Evolutionary conservation across 1,140 invertebrate species (phyloP).

Genomic region (Drosophila prosaltans): DNA sequence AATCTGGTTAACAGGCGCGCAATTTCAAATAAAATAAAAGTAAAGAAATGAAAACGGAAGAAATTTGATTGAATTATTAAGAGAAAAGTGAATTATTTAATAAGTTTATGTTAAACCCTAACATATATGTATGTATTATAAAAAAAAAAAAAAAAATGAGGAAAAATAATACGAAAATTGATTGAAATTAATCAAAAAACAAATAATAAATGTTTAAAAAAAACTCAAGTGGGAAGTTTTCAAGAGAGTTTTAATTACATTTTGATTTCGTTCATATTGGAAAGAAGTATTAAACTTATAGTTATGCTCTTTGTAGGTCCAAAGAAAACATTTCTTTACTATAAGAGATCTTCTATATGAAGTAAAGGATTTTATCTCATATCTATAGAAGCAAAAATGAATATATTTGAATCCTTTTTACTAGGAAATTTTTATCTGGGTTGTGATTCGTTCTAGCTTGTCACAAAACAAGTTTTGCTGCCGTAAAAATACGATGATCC

Average conservation of each 20-base stretch:
- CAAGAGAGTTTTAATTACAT: neutral
- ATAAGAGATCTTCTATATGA: no score
- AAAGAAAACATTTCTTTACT: no score
- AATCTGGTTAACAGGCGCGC: conserved; percentile 62
- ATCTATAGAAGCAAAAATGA: no score
- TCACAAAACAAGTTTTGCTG: no score
- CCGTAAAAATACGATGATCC: no score
- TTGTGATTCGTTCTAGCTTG: no score
- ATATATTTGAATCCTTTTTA: no score
- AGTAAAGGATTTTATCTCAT: no score
- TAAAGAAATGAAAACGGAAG: neutral
- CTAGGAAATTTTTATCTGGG: no score
- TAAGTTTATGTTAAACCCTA: conserved; percentile 14
- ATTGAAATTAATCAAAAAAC: conserved; percentile 22
- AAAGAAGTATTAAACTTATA: no score
- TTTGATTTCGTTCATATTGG: no score
- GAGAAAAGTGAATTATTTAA: neutral
- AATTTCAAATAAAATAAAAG: conserved; percentile 42
- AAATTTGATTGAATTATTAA: neutral
- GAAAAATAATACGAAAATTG: conserved; percentile 9
- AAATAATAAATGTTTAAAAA: conserved; percentile 50
- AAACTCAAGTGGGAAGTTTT: conserved; percentile 7
- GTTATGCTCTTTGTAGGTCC: no score
- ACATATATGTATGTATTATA: conserved; percentile 14
- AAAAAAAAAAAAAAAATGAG: conserved; percentile 14